Percentiles rank a stretch among this genome's conserved stretches.
These are phyloP conservation scores for Sapayoa aenigma DNA, from an alignment of 2,113 vertebrate species.

Conservation along the genomic window DNA sequence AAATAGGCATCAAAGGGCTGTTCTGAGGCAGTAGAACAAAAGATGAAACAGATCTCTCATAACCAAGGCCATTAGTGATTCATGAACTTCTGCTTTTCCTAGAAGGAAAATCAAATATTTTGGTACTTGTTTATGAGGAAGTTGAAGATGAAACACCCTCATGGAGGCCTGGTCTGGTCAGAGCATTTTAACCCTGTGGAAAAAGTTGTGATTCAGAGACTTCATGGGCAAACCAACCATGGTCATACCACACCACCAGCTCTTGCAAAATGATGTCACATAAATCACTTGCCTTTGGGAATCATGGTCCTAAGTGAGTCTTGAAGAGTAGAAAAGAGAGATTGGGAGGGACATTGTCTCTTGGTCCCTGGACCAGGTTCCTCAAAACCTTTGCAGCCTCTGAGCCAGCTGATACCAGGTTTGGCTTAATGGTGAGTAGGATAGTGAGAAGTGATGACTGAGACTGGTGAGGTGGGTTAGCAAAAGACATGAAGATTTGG, in stretches of 20 bases:
- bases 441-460: neutral
- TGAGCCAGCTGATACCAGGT: fast-evolving
- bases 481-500: neutral
- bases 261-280: neutral
- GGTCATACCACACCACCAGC: fast-evolving
- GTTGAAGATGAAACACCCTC: neutral
- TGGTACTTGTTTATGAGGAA: neutral
- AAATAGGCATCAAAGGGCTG: conserved; percentile 48
- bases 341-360: neutral
- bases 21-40: conserved; percentile 8
- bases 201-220: neutral
- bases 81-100: conserved; percentile 33
- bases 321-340: neutral
- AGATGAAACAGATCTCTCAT: neutral
- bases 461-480: neutral
- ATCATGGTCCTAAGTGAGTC: neutral
- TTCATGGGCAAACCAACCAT: neutral
- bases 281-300: neutral
- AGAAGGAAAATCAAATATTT: conserved; percentile 45
- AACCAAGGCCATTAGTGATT: neutral
- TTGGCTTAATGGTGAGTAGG: fast-evolving
- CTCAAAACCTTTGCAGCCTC: neutral
- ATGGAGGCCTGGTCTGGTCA: neutral
- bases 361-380: neutral
- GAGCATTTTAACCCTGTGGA: neutral